phyloP scores from a whole-genome alignment of 2,113 vertebrate species.

The Aegithalos caudatus region DNA sequence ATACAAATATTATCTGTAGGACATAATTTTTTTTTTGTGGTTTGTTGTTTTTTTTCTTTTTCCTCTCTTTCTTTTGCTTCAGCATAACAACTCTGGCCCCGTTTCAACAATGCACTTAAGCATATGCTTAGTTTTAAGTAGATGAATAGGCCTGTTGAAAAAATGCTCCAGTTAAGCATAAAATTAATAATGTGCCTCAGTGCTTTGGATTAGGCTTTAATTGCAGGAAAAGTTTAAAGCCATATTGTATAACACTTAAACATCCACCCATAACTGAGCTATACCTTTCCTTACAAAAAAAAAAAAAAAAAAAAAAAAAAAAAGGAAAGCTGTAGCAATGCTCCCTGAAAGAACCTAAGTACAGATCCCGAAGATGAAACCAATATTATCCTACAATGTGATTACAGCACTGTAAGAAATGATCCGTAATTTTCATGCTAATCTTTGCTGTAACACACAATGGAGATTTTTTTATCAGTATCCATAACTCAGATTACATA shows the following conservation, averaged over 20 bases:
- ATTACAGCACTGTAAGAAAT: not conserved
- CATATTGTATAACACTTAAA: conserved; percentile 26
- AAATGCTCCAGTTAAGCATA: conserved; percentile 10
- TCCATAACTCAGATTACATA: not conserved
- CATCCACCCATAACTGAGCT: not conserved
- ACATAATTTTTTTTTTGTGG: not conserved
- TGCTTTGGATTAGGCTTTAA: conserved; percentile 36
- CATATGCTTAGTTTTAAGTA: conserved; percentile 43
- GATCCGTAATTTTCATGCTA: not conserved
- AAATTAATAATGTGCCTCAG: conserved; percentile 34
- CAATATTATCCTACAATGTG: not conserved
- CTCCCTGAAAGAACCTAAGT: not conserved
- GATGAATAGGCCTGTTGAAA: conserved; percentile 32
- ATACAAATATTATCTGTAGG: not conserved
- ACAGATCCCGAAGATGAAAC: not conserved
- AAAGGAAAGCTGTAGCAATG: not conserved
- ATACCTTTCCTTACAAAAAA: not conserved
- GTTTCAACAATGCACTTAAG: conserved; percentile 53
- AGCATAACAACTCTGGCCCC: conserved; percentile 1
- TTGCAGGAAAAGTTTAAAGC: conserved; percentile 37
- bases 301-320: not conserved
- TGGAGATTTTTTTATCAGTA: not conserved
- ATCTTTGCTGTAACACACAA: not conserved
- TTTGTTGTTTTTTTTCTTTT: not conserved
- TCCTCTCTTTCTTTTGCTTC: not conserved